Percentiles rank a stretch among this genome's conserved stretches.
phyloP scores from a whole-genome alignment of 2,888 invertebrate species.

The Plagodis pulveraria region DNA sequence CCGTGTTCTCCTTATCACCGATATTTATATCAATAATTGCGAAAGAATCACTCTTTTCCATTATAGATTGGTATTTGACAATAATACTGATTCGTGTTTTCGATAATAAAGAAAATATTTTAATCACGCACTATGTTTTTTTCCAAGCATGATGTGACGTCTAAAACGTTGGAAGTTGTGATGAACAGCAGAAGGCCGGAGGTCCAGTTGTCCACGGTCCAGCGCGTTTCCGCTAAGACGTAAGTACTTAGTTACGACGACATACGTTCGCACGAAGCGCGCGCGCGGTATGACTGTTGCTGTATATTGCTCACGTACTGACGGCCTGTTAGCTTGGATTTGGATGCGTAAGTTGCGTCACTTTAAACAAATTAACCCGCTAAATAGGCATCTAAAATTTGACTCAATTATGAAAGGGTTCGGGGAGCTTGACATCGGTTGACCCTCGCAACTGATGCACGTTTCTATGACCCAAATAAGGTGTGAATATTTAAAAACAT shows the following conservation, averaged over 20 bases:
- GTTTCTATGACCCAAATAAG: slow-evolving; percentile 17
- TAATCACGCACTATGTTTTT: slow-evolving; percentile 13
- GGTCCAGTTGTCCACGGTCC: slow-evolving; percentile 5
- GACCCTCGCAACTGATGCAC: slow-evolving; percentile 21
- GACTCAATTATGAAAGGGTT: slow-evolving; percentile 32
- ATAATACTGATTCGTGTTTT: slow-evolving; percentile 16
- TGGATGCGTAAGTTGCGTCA: slow-evolving; percentile 47
- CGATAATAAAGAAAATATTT: slow-evolving; percentile 2
- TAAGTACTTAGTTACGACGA: slow-evolving; percentile 15
- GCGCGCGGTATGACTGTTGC: slow-evolving; percentile 46
- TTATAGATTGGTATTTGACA: slow-evolving; percentile 36
- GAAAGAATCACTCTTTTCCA: slow-evolving; percentile 70
- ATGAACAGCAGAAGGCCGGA: slow-evolving; percentile 1
- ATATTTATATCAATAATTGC: slow-evolving; percentile 71
- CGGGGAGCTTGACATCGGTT: slow-evolving; percentile 15
- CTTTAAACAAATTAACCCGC: slow-evolving; percentile 36
- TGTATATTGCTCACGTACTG: slow-evolving; percentile 8
- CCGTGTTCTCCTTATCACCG: slow-evolving; percentile 57
- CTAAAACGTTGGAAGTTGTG: neutral
- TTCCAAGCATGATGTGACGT: slow-evolving; percentile 5
- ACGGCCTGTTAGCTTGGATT: slow-evolving; percentile 14
- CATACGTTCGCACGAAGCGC: slow-evolving; percentile 62
- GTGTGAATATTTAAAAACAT: neutral
- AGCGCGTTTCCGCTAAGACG: slow-evolving; percentile 13
- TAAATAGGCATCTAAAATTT: slow-evolving; percentile 37